These are phyloP conservation scores for Acanthosepion lycidas DNA, from an alignment of 2,888 invertebrate species.

Conservation along the genomic window DNA sequence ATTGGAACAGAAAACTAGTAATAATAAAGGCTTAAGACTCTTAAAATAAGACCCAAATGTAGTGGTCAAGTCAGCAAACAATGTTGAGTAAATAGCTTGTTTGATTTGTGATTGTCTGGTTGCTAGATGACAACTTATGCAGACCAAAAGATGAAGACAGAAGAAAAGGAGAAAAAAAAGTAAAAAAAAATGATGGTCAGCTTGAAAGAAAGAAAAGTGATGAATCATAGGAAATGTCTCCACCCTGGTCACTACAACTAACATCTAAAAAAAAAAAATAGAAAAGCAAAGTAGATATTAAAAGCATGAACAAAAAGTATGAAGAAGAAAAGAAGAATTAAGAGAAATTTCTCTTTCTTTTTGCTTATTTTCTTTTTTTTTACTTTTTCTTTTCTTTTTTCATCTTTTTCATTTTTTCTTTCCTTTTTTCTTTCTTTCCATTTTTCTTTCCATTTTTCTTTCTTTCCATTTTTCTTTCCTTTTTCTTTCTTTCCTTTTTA, in stretches of 20 bases:
- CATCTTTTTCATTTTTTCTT: background rate
- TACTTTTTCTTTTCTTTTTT: no score
- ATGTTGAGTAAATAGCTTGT: background rate
- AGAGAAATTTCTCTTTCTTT: no score
- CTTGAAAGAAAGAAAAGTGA: background rate
- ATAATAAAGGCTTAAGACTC: background rate
- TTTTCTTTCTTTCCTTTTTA: no score
- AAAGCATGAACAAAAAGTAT: background rate
- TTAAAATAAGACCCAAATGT: background rate
- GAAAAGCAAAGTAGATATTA: background rate
- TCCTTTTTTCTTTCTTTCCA: background rate
- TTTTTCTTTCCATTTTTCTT: no score
- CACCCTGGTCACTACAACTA: no score
- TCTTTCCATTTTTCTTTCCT: no score
- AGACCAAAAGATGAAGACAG: background rate
- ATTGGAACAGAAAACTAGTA: slow-evolving; percentile 9
- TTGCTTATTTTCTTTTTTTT: no score
- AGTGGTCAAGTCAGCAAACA: slow-evolving; percentile 23
- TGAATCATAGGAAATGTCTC: background rate
- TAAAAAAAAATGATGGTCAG: background rate
- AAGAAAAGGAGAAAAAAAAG: background rate
- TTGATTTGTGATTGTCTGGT: slow-evolving; percentile 22
- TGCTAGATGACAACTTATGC: background rate
- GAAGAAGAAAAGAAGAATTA: no score
- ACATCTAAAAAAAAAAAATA: background rate